A percentile compares a stretch with the other conserved stretches of the same genome.
These are phyloP conservation scores for Mixornis gularis DNA, from an alignment of 2,113 vertebrate genomes.

Conservation along the genomic window DNA sequence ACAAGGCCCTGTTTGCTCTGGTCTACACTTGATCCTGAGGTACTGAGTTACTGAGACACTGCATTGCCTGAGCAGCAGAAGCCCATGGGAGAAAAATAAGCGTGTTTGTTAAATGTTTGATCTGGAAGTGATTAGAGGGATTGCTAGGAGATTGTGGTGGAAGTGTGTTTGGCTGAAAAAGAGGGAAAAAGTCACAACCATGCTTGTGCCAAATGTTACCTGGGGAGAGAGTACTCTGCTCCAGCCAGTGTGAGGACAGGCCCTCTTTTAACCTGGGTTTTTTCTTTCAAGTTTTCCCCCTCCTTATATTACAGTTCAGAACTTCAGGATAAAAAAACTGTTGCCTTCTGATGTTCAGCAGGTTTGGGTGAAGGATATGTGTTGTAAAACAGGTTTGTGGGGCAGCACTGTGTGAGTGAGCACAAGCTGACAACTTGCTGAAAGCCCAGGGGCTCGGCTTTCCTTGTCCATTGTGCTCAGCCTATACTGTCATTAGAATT, in stretches of 20 bases:
- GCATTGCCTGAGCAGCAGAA: background rate
- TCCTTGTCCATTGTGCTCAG: background rate
- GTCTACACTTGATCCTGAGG: background rate
- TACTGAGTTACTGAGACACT: background rate
- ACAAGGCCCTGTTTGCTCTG: background rate
- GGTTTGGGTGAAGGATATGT: background rate
- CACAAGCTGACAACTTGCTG: background rate
- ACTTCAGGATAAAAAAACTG: background rate
- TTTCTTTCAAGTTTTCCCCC: background rate
- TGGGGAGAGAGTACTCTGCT: background rate
- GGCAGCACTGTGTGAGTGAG: background rate
- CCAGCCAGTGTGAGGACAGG: background rate
- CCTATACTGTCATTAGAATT: background rate
- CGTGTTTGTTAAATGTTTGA: background rate
- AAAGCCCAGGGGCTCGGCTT: background rate
- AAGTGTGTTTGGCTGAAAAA: background rate
- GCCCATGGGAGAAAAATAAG: background rate
- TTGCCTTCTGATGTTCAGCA: background rate
- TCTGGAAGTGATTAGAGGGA: background rate
- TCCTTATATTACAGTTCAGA: background rate
- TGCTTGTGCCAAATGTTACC: background rate
- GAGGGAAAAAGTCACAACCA: background rate
- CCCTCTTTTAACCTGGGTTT: background rate
- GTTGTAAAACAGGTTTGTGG: background rate
- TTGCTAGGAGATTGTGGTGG: background rate